These are phyloP conservation scores for Venustaconcha ellipsiformis DNA, from an alignment of 1,140 invertebrate genomes.

Conservation along the genomic window DNA sequence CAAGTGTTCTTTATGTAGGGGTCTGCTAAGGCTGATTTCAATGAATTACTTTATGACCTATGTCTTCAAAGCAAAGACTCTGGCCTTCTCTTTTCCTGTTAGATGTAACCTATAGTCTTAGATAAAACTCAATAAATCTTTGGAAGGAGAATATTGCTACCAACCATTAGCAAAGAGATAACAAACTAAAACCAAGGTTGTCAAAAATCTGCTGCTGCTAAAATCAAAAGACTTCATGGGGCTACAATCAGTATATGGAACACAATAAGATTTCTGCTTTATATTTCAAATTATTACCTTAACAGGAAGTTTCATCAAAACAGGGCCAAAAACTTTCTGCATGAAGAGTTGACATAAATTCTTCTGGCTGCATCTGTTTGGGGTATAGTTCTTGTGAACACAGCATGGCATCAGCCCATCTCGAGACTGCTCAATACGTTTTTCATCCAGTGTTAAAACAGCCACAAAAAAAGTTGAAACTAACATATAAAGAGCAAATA, in stretches of 20 bases:
- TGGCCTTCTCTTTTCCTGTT: no score
- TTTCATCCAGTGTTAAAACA: constrained; percentile 79
- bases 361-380: constrained; percentile 70
- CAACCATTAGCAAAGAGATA: no score
- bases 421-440: constrained; percentile 74
- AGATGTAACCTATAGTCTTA: no score
- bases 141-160: no score
- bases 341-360: constrained; percentile 70
- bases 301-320: constrained; percentile 67
- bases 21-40: no score
- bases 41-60: no score
- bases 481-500: constrained; percentile 78
- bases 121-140: no score
- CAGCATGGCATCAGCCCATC: constrained; percentile 80
- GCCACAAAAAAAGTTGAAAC: constrained; percentile 85
- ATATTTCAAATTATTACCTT: constrained; percentile 61
- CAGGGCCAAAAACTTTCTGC: constrained; percentile 70
- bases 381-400: constrained; percentile 72
- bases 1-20: no score
- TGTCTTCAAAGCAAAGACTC: no score
- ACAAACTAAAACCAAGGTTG: no score
- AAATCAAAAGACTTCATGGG: background rate
- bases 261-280: background rate
- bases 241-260: background rate
- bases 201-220: background rate